Conservation (phyloP, 2,113 vertebrate genomes). For the Lycocorax pyrrhopterus region DNA sequence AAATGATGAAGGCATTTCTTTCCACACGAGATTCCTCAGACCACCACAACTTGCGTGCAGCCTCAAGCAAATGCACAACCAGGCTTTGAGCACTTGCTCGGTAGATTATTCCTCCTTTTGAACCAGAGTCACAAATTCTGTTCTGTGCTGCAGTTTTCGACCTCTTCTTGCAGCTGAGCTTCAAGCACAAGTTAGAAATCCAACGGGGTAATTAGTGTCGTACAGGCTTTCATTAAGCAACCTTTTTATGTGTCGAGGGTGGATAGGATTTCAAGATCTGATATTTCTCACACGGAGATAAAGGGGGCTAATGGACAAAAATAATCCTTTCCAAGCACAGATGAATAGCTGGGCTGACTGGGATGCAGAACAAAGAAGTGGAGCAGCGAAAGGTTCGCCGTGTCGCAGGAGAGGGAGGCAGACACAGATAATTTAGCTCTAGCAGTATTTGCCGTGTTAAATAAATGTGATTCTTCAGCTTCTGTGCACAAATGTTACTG, state of each 20-base stretch:
- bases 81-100: not conserved
- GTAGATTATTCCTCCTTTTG: not conserved
- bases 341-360: not conserved
- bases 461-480: not conserved
- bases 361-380: not conserved
- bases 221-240: not conserved
- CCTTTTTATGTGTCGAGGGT: not conserved
- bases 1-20: not conserved
- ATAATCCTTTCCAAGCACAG: not conserved
- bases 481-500: not conserved
- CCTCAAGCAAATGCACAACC: not conserved
- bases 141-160: not conserved
- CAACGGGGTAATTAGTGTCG: not conserved
- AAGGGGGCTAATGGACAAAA: not conserved
- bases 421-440: not conserved
- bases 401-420: not conserved
- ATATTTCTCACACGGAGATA: not conserved
- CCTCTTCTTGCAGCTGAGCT: not conserved
- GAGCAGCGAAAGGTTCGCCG: not conserved
- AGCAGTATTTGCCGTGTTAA: not conserved
- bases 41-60: not conserved
- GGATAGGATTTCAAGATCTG: not conserved
- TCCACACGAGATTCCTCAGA: not conserved
- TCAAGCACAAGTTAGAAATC: not conserved
- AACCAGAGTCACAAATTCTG: not conserved